Evolutionary conservation across 2,888 invertebrate genomes (phyloP), one percentile per base, ranked within the genome.

Genomic region (Drosophila sordidula): DNA sequence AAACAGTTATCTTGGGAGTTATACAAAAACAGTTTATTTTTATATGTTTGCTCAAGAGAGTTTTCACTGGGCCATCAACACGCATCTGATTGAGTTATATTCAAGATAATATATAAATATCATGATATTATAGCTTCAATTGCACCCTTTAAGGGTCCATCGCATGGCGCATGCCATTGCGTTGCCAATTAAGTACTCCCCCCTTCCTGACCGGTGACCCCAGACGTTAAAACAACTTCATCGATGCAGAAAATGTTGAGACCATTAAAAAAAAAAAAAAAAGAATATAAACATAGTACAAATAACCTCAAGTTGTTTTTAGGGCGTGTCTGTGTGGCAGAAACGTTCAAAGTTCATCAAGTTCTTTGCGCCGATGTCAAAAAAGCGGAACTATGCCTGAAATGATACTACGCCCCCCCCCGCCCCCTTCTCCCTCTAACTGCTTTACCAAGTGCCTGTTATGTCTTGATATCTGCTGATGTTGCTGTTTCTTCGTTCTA

Each of bases 311-410:
- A 73, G 65, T 75, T 75, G 66, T 62, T 73, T 73, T 66, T 46
- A 39, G 76, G 80, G 85, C 72, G 80, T 80, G 34, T 34, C 34
- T 34, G 34, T 34, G 34, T 34, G 56, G 50, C 64, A 34, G 25
- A 44, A 38, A 49, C 51, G 71, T 56, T 56, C 61, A 73, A 54
- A 81, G 78, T 81, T 84, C 76, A 76, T 59, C 66, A 78, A 61
- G 61, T 54, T 62, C 61, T 50, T 25, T 47, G 29, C 41, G 36
- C 44, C 59, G 70, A 71, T 71, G 69, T 71, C 70, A 63, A 79
- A 75, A 57, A 67, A 76, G 76, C 85, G 89, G 90, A 90, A 90
- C 81, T 82, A 87, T 85, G 90, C 89, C 78, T 85, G 77, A 85
- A 76, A 68, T 70, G 49, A 66, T 78, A 65, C 59, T 39, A 11